Evolutionary conservation across 2,797 vertebrate genomes (phyloP), one percentile per base, ranked within the genome.

Genomic region (Adrianichthys oophorus): DNA sequence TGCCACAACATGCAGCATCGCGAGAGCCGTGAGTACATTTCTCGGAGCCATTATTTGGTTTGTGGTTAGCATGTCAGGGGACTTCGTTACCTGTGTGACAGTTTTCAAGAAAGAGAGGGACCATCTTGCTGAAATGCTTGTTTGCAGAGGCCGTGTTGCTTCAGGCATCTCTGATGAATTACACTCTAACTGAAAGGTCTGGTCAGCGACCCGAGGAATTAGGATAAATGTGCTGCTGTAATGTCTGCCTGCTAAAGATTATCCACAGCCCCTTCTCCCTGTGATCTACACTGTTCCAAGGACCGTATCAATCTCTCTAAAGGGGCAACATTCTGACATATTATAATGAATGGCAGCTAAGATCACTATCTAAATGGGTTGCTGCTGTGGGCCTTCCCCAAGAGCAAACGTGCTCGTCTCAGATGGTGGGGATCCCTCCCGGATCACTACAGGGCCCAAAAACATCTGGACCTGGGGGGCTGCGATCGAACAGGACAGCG

Each of bases 401-500:
- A 56, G 80, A 66, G 78, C 18, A 70, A 86, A 78, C 83, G 79
- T 88, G 85, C 83, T 90, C 74, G 82, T 84, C 67, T 71, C 70
- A 78, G 66, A 45, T 65, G 58, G 62, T 7, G 14, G 55, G 59
- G 62, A 76, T 79, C 69, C 78, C 64, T 56, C 52, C 62, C 3
- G 57, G 57, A 67, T 64, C 49, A 13, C 61, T 51, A 48, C 68
- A 82, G 62, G 57, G 62, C 78, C 75, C 16, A 16, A 72, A 81
- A 84, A 90, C 90, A 92, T 92, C 91, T 92, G 91, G 90, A 88
- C 76, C 29, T 78, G 63, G 3, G 72, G 79, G 79, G 83, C 80
- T 59, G 41, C 82, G 90, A 92, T 92, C 80, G 78, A 90, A 91
- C 83, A 74, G 87, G 85, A 90, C 90, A 86, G 91, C 89, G 87